Evolutionary conservation across 2,797 vertebrate genomes (phyloP).

Genomic region (Phoxinus dragarum): DNA sequence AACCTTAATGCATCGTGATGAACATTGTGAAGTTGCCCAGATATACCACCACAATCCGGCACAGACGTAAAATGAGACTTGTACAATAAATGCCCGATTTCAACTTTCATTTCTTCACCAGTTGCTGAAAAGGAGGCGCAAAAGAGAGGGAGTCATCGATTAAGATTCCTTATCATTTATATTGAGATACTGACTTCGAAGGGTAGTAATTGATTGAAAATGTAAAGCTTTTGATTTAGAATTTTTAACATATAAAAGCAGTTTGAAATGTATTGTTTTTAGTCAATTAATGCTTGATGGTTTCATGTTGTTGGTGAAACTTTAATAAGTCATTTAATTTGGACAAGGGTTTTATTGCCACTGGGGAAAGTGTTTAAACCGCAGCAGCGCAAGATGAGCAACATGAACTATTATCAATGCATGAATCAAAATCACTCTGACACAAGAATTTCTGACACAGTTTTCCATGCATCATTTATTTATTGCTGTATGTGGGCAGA

Average conservation of each 20-base stretch:
- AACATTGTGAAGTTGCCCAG: neutral
- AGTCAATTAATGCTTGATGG: neutral
- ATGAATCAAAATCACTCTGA: neutral
- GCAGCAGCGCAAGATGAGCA: neutral
- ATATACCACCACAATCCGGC: neutral
- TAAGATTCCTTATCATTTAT: neutral
- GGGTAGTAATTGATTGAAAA: neutral
- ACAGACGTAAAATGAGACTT: neutral
- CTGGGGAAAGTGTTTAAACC: neutral
- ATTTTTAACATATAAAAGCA: neutral
- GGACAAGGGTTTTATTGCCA: neutral
- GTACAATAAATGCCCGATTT: neutral
- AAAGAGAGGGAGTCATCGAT: neutral
- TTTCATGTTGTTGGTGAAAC: neutral
- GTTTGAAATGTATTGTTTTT: neutral
- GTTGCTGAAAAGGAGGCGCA: neutral
- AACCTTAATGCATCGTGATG: neutral
- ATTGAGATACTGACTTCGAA: neutral
- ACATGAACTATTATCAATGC: neutral
- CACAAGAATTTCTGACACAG: neutral
- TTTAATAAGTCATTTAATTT: neutral
- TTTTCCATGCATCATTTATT: neutral
- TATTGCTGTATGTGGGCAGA: neutral
- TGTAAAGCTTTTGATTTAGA: neutral
- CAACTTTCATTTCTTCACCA: neutral